Base-by-base conservation (phyloP, 2,113 vertebrate species). In the Gambusia holbrooki region DNA sequence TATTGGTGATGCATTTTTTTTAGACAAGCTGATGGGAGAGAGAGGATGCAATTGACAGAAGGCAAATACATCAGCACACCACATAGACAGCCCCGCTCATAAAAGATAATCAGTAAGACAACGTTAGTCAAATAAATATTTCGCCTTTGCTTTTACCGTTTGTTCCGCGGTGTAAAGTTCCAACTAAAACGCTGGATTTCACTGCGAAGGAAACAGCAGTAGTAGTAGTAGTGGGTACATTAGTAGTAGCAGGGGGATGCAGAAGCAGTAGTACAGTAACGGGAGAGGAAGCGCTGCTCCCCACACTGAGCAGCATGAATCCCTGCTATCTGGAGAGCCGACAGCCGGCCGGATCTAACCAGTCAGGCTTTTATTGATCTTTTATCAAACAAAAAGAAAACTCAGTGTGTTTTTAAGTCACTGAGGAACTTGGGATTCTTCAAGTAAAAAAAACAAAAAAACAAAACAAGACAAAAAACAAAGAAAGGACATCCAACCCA, bases 131-230 rank as follows among this genome's bases (percentile, higher is more conserved):
- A 93, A 95, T 94, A 95, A 93, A 95, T 94, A 95, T 86, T 90
- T 84, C 81, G 84, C 81, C 78, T 90, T 90, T 88, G 74, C 74
- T 85, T 83, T 91, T 83, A 89, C 77, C 87, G 90, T 83, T 80
- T 87, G 84, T 86, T 89, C 60, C 88, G 77, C 81, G 88, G 81
- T 71, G 69, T 81, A 85, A 77, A 35, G 82, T 63, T 92, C 94
- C 94, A 95, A 94, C 94, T 95, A 95, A 92, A 95, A 95, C 94
- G 93, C 83, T 95, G 94, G 94, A 94, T 82, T 69, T 71, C 73
- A 87, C 82, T 83, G 88, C 87, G 71, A 80, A 66, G 74, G 84
- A 73, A 89, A 91, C 93, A 94, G 93, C 93, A 95, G 94, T 92
- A 93, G 27, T 27, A 93, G 27, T 27, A 27, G 93, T 90, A 91